Percentiles rank a stretch among this genome's conserved stretches.
These are phyloP conservation scores for Heteronetta atricapilla DNA, from an alignment of 2,113 vertebrate species.

Conservation along the genomic window DNA sequence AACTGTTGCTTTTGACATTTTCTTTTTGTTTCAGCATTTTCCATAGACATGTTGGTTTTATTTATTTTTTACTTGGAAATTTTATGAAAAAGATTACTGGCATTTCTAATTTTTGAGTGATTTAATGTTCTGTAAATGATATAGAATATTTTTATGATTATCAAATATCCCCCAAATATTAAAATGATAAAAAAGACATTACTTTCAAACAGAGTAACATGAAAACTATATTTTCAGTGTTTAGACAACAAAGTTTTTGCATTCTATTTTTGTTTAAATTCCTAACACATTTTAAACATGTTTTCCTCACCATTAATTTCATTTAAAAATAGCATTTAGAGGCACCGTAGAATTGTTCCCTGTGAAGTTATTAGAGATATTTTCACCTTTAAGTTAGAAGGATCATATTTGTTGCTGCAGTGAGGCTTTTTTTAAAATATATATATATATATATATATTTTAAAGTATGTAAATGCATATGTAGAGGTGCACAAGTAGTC, in stretches of 20 bases:
- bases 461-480: fast-evolving
- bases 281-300: not conserved
- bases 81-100: not conserved
- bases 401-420: not conserved
- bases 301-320: not conserved
- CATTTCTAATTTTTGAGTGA: not conserved
- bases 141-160: not conserved
- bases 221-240: not conserved
- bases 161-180: not conserved
- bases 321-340: not conserved
- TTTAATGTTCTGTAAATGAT: not conserved
- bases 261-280: not conserved
- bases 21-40: not conserved
- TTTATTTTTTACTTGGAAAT: not conserved
- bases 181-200: not conserved
- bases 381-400: not conserved
- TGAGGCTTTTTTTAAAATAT: not conserved
- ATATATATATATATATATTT: too few relatives aligned
- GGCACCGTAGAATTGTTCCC: not conserved
- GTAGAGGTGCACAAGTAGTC: not conserved
- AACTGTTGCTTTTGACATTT: not conserved
- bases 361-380: not conserved
- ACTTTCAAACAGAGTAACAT: not conserved
- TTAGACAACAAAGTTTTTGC: not conserved
- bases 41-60: not conserved